Conservation (phyloP, 2,797 vertebrate genomes). For the Lutjanus campechanus region DNA sequence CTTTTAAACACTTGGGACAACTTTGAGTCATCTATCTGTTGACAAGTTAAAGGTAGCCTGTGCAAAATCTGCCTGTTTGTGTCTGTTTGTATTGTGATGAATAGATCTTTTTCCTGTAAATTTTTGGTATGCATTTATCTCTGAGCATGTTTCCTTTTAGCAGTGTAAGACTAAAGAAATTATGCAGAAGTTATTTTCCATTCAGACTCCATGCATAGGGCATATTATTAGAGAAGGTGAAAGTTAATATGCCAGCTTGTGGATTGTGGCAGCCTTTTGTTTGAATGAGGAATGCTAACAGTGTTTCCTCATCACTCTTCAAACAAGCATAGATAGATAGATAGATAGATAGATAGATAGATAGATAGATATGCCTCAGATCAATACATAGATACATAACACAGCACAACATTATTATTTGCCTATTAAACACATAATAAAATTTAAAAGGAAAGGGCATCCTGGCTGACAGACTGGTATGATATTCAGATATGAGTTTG, state of each 20-base stretch:
- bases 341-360: too few relatives aligned
- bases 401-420: background rate
- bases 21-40: background rate
- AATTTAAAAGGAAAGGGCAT: background rate
- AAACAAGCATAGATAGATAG: background rate
- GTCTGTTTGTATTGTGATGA: slow-evolving; percentile 9
- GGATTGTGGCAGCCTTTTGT: background rate
- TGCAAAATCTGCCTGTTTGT: background rate
- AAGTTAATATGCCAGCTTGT: background rate
- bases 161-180: background rate
- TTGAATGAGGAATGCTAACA: background rate
- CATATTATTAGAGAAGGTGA: background rate
- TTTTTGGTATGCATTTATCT: slow-evolving; percentile 1
- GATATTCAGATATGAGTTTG: background rate
- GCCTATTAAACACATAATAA: background rate
- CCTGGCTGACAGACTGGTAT: background rate
- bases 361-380: too few relatives aligned
- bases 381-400: too few relatives aligned
- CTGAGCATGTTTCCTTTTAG: background rate
- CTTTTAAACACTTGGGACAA: background rate
- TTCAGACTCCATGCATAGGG: background rate
- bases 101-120: slow-evolving; percentile 8
- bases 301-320: background rate
- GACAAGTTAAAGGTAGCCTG: background rate
- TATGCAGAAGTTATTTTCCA: background rate